phyloP scores from a whole-genome alignment of 2,113 vertebrate species.

The Corvus cornix region DNA sequence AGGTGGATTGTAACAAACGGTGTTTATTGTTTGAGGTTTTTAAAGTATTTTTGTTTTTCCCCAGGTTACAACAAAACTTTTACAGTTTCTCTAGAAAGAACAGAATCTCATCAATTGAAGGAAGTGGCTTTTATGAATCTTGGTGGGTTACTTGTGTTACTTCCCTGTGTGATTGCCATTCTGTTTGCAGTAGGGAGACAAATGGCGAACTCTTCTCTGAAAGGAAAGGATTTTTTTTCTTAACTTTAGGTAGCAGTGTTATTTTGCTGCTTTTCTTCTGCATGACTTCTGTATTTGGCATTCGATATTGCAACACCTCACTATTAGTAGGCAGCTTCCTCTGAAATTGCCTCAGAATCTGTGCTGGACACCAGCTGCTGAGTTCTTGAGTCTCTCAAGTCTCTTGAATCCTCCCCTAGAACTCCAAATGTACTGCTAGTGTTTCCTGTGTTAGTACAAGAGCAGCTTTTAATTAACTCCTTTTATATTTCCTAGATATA shows the following conservation, averaged over 20 bases:
- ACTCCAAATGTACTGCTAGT: background rate
- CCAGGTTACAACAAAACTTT: conserved; percentile 90
- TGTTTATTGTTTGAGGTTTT: background rate
- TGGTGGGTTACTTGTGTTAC: conserved; percentile 74
- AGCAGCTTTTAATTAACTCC: conserved; percentile 21
- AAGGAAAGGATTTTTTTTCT: background rate
- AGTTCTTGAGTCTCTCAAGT: background rate
- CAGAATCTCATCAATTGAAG: conserved; percentile 25
- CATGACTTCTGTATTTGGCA: background rate
- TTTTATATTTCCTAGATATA: conserved; percentile 23
- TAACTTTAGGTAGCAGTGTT: background rate
- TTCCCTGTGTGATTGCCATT: background rate
- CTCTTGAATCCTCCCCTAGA: background rate
- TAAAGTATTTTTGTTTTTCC: background rate
- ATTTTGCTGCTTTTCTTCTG: background rate
- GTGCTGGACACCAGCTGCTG: background rate
- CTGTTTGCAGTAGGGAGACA: background rate
- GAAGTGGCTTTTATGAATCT: conserved; percentile 85
- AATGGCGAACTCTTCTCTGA: background rate
- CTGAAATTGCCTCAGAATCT: background rate
- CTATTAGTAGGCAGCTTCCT: background rate
- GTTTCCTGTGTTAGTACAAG: conserved; percentile 14
- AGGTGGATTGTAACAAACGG: background rate
- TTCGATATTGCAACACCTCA: background rate
- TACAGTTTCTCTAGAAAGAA: conserved; percentile 73